Conservation (phyloP, 2,113 vertebrate genomes). For the Jacana jacana region DNA sequence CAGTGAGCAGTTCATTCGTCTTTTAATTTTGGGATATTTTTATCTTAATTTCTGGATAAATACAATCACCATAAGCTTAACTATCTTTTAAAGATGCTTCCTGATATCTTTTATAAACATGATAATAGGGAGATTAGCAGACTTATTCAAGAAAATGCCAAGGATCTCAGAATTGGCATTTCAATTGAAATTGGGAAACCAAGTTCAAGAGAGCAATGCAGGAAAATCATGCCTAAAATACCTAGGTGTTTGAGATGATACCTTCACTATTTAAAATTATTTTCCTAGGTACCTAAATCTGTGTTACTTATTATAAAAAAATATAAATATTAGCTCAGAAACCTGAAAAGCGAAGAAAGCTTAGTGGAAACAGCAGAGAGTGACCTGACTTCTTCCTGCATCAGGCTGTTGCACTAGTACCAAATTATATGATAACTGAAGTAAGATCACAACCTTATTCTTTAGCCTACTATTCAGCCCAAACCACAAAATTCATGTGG, state of each 20-base stretch:
- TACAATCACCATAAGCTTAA: background rate
- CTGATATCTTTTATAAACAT: background rate
- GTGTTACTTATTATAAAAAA: background rate
- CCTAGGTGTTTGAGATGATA: background rate
- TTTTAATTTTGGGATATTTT: background rate
- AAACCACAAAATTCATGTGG: background rate
- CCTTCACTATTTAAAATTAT: background rate
- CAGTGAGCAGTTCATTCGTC: background rate
- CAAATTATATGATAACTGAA: background rate
- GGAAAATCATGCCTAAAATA: background rate
- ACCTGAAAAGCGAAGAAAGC: background rate
- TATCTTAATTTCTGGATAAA: background rate
- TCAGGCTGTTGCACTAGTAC: background rate
- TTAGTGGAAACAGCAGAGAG: background rate
- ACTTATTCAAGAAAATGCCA: background rate
- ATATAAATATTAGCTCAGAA: background rate
- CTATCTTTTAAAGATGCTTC: background rate
- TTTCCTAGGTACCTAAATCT: background rate
- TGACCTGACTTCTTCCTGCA: background rate
- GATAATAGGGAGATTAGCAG: background rate
- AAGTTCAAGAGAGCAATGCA: background rate
- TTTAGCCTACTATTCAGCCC: background rate
- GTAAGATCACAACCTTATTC: background rate
- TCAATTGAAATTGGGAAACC: background rate
- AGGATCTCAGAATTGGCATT: background rate